Base-by-base conservation (phyloP, 1,140 invertebrate genomes). In the Platyscapa corneri region DNA sequence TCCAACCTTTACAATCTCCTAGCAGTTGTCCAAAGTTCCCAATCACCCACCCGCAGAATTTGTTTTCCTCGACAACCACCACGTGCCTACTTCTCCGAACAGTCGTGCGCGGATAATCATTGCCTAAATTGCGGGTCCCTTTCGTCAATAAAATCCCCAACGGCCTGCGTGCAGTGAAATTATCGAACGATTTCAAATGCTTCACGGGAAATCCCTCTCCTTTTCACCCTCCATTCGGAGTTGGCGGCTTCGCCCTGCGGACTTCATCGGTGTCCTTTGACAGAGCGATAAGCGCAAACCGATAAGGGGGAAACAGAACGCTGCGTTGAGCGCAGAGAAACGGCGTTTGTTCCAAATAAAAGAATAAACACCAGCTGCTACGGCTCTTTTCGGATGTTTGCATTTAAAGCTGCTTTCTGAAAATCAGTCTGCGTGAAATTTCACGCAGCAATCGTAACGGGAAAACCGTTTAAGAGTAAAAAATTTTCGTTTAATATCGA, bases 111-210 rank as follows among this genome's bases (percentile, higher is more conserved):
- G 37, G 6, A 34, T 7, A 14, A 53, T 53, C 49, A 14, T 60
- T 23, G 27, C 27, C n/a, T n/a, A 60, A 27, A 60, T 60, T 42
- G 20, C 20, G 37, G 7, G 37, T 42, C 37, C 37, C 70, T 74
- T 32, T 74, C 37, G 27, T 20, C 12, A 79, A 34, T 32, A n/a
- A 37, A 6, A 32, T 32, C 23, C 30, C 34, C 79, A 37, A 7
- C 42, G 5, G 6, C 42, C 42, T 46, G 27, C 60, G 3, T 67
- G 39, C 60, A 70, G 37, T 23, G 30, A 27, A 81, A 49, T 67
- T 81, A 81, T 81, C 64, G 79, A 81, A 64, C 79, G 79, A 23
- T 34, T 76, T 3, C 0, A 39, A 27, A 37, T 60, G 53, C 37
- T 60, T 49, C 39, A 49, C 39, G 79, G 64, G 79, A 49, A 70